Conservation (phyloP, 2,888 invertebrate genomes). For the Dolichomitus sp. region DNA sequence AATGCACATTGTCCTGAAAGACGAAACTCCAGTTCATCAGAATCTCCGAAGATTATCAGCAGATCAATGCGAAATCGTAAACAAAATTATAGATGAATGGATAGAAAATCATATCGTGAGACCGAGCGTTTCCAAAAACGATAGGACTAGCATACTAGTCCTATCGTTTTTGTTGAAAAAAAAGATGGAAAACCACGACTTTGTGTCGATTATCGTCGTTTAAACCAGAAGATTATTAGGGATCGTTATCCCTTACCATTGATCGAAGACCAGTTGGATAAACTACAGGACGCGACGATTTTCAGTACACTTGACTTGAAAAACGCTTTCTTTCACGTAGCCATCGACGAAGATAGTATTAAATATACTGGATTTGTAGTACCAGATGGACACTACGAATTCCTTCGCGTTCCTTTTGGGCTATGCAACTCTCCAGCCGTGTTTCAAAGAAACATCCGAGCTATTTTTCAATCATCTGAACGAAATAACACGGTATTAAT, state of each 20-base stretch:
- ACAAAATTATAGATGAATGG: slow-evolving; percentile 69
- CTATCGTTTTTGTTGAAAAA: slow-evolving; percentile 70
- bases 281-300: slow-evolving; percentile 50
- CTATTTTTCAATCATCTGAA: slow-evolving; percentile 57
- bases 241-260: slow-evolving; percentile 72
- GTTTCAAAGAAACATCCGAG: slow-evolving; percentile 55
- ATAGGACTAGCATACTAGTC: too few species aligned
- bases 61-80: slow-evolving; percentile 58
- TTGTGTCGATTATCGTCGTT: slow-evolving; percentile 71
- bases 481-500: slow-evolving; percentile 32
- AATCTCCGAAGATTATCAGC: slow-evolving; percentile 65
- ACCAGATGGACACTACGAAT: slow-evolving; percentile 69
- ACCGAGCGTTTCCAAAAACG: slow-evolving; percentile 66
- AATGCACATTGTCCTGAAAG: slow-evolving; percentile 68
- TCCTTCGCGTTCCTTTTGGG: slow-evolving; percentile 70
- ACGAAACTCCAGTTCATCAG: slow-evolving; percentile 68
- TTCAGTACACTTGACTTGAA: slow-evolving; percentile 70
- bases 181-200: slow-evolving; percentile 68
- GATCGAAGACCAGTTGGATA: slow-evolving; percentile 72
- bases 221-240: slow-evolving; percentile 69
- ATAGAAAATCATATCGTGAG: slow-evolving; percentile 65
- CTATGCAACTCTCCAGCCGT: slow-evolving; percentile 67
- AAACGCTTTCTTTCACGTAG: slow-evolving; percentile 68
- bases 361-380: slow-evolving; percentile 71
- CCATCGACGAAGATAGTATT: slow-evolving; percentile 65